Evolutionary conservation across 2,797 vertebrate genomes (phyloP).

Genomic region (Telmatherina bonti): DNA sequence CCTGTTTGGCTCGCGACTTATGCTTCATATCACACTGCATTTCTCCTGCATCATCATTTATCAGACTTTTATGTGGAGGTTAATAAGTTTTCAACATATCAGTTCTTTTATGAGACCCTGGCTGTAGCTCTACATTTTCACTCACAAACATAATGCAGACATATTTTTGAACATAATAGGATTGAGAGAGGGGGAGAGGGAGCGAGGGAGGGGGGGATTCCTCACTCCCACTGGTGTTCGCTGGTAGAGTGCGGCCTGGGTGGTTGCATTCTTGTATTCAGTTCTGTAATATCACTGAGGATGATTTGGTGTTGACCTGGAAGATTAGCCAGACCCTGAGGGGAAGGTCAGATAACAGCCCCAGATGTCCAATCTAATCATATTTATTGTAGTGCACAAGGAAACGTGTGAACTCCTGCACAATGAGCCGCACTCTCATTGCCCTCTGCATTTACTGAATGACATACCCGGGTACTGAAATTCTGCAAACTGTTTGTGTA

Average conservation of each 20-base stretch:
- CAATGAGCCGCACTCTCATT: neutral
- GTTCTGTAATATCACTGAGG: conserved; percentile 60
- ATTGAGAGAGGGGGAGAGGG: conserved; percentile 37
- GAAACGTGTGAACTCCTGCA: conserved; percentile 31
- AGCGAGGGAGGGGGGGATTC: conserved; percentile 36
- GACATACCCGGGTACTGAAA: conserved; percentile 45
- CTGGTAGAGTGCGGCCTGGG: conserved; percentile 32
- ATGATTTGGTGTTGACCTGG: conserved; percentile 69
- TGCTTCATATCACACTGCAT: conserved; percentile 29
- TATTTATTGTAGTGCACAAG: conserved; percentile 53
- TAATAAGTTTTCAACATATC: conserved; percentile 59
- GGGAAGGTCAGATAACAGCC: conserved; percentile 57
- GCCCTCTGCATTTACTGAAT: conserved; percentile 24
- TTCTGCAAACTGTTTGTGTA: conserved; percentile 54
- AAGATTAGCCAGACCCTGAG: conserved; percentile 61
- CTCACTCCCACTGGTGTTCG: conserved; percentile 53
- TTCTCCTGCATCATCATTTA: conserved; percentile 54
- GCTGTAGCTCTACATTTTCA: conserved; percentile 21
- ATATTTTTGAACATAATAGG: conserved; percentile 60
- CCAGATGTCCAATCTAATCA: conserved; percentile 59
- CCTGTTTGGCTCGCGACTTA: conserved; percentile 34
- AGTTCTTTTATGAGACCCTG: conserved; percentile 53
- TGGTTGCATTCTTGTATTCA: conserved; percentile 52
- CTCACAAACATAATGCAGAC: conserved; percentile 45
- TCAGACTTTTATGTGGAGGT: conserved; percentile 59